phyloP scores from a whole-genome alignment of 2,888 invertebrate genomes.

The Ariolimax columbianus region DNA sequence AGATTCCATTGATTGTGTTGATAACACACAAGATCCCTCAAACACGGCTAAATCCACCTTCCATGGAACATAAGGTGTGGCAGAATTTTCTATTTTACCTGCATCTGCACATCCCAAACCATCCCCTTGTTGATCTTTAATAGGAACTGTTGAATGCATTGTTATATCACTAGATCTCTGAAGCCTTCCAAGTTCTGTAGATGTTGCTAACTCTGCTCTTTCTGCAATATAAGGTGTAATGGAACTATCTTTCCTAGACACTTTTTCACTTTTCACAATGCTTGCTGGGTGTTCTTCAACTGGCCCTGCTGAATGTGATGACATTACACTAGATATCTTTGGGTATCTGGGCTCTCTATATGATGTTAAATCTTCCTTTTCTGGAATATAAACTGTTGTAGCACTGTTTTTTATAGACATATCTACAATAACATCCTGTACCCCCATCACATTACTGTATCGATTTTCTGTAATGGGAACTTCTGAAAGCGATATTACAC shows the following conservation, averaged over 20 bases:
- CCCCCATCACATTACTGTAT: too few species aligned
- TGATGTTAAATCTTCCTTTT: not conserved
- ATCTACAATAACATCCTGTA: too few species aligned
- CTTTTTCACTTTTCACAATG: too few species aligned
- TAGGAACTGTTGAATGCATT: not conserved
- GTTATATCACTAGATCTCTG: too few species aligned
- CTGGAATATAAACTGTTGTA: not conserved
- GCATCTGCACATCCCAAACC: not conserved
- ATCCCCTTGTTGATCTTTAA: not conserved
- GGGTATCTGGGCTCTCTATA: too few species aligned
- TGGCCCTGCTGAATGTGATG: not conserved
- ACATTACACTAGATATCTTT: not conserved
- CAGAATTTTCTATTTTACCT: not conserved
- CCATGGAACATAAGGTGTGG: not conserved
- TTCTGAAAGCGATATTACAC: too few species aligned
- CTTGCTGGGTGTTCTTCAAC: not conserved
- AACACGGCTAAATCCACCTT: not conserved
- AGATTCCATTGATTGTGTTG: not conserved
- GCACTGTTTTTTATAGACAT: too few species aligned
- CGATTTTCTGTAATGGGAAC: too few species aligned
- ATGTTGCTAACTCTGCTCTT: not conserved
- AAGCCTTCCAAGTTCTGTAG: not conserved
- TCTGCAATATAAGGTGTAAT: not conserved
- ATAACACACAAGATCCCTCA: not conserved
- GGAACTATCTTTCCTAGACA: too few species aligned